Evolutionary conservation across 2,113 vertebrate species (phyloP), one percentile per base, ranked within the genome.

Genomic region (Zosterops japonicus): DNA sequence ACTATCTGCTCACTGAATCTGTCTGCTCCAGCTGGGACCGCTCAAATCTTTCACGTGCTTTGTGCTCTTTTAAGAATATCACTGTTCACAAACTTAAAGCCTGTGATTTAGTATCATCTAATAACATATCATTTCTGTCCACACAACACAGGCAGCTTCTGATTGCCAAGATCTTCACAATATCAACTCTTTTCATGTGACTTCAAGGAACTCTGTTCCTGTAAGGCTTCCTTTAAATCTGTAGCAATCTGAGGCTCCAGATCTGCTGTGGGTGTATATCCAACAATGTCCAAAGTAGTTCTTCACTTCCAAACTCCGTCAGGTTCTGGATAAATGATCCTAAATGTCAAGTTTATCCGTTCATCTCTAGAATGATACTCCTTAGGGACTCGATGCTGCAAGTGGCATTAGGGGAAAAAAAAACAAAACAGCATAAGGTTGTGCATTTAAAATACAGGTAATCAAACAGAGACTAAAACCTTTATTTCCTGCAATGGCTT

Each of bases 301-400:
- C 44, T 36, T 98, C 96, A 98, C 72, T 92, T 78, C 79, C 61
- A 83, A 18, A 39, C 60, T 92, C 92, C 84, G 72, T 63, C 78
- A 2, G 98, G 96, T 78, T 98, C 98, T 31, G 98, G 97, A 91
- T 98, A 95, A 96, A 99, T 98, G 19, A 98, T 99, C 83, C 99
- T 98, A 96, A 99, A 99, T 61, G 99, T 99, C 95, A 99, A 94
- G 97, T 99, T 99, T 92, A 99, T 98, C 86, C 99, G 97, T 6
- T 98, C 98, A 29, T 98, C 98, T 64, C 98, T 98, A 59, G 99
- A 99, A 64, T 99, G 99, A 96, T 99, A 99, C 74, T 99, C 99
- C 97, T 99, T 99, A 49, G 99, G 98, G 69, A 99, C 99, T 60
- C 98, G 98, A 95, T 99, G 99, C 99, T 99, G 95, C 65, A 77